A percentile compares a stretch with the other conserved stretches of the same genome.
Evolutionary conservation across 2,797 vertebrate genomes (phyloP).

Genomic region (Serranus cabrilla): DNA sequence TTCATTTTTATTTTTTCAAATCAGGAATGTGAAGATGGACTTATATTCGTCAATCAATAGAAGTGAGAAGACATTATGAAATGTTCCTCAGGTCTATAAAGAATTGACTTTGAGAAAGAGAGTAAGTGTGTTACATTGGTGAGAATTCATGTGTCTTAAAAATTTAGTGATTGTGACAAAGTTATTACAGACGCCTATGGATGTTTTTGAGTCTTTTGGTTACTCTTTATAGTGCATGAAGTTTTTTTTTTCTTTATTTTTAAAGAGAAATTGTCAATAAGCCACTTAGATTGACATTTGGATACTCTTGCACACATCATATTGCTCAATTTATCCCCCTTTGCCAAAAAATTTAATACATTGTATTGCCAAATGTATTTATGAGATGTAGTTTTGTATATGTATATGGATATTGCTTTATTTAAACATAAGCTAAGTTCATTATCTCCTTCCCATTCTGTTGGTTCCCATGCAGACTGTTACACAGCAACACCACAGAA

Average conservation of each 20-base stretch:
- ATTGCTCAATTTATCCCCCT: slow-evolving; percentile 72
- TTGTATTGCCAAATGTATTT: slow-evolving; percentile 86
- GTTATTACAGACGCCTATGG: slow-evolving; percentile 82
- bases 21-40: slow-evolving; percentile 81
- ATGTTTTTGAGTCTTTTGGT: slow-evolving; percentile 83
- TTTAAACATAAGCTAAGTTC: slow-evolving; percentile 74
- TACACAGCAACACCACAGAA: slow-evolving; percentile 63
- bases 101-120: slow-evolving; percentile 78
- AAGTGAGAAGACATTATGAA: slow-evolving; percentile 67
- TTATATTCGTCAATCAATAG: slow-evolving; percentile 52
- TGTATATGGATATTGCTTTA: slow-evolving; percentile 80
- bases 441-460: slow-evolving; percentile 63
- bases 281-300: slow-evolving; percentile 75
- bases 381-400: slow-evolving; percentile 83
- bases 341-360: slow-evolving; percentile 78
- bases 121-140: slow-evolving; percentile 75
- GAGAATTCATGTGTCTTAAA: slow-evolving; percentile 84
- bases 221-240: slow-evolving; percentile 84
- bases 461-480: slow-evolving; percentile 74
- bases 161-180: slow-evolving; percentile 84
- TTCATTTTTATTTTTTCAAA: slow-evolving; percentile 61
- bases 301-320: slow-evolving; percentile 73
- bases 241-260: slow-evolving; percentile 67
- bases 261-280: slow-evolving; percentile 70
- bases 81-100: slow-evolving; percentile 82